phyloP scores from a whole-genome alignment of 2,113 vertebrate species.

The Garra rufa region DNA sequence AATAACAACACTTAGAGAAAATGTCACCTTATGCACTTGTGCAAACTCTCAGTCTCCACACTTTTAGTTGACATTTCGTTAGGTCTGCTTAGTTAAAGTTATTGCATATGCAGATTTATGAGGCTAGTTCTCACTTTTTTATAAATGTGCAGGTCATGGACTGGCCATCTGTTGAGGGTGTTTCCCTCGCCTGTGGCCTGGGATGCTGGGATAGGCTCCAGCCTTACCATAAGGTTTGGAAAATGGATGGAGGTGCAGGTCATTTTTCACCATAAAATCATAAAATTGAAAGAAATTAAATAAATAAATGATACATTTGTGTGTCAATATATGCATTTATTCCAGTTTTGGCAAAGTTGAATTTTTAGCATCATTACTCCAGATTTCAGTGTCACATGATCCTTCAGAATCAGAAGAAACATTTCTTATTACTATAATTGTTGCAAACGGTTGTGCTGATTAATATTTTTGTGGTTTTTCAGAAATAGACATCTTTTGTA shows the following conservation, averaged over 20 bases:
- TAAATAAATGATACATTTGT: neutral
- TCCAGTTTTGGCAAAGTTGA: too few species aligned
- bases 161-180: constrained; percentile 1
- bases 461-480: too few species aligned
- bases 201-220: neutral
- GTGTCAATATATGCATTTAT: neutral
- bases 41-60: neutral
- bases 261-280: neutral
- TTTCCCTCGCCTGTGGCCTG: neutral
- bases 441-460: neutral
- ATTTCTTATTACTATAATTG: neutral
- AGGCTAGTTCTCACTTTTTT: neutral
- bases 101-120: neutral
- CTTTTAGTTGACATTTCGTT: neutral
- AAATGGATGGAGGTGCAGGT: neutral
- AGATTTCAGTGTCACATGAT: too few species aligned
- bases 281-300: neutral
- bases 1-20: constrained; percentile 16
- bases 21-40: neutral
- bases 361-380: too few species aligned
- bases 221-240: neutral
- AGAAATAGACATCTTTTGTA: too few species aligned
- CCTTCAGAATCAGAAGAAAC: neutral
- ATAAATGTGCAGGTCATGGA: neutral
- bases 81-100: neutral